These are phyloP conservation scores for Tenthredo scrophulariae DNA, from an alignment of 2,888 invertebrate species.

Conservation along the genomic window DNA sequence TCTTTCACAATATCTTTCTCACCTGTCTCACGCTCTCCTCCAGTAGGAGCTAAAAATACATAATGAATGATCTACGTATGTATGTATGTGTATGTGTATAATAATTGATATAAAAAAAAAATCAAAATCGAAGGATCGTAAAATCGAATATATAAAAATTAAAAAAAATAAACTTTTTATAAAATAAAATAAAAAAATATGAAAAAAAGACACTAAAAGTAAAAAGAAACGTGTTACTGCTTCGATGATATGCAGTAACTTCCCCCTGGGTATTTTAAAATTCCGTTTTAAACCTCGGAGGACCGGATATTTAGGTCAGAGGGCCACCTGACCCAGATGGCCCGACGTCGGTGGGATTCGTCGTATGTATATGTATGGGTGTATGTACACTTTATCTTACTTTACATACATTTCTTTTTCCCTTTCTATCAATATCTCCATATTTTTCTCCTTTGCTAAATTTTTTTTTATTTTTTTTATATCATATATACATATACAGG, in stretches of 20 bases:
- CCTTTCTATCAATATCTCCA: neutral
- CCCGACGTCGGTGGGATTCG: slow-evolving; percentile 69
- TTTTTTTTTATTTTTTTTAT: too few species aligned
- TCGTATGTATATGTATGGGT: slow-evolving; percentile 10
- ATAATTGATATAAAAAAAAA: slow-evolving; percentile 12
- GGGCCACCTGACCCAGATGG: slow-evolving; percentile 73
- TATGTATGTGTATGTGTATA: neutral
- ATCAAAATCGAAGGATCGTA: neutral
- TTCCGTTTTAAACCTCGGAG: slow-evolving; percentile 21
- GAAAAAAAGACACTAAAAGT: too few species aligned
- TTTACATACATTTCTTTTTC: neutral
- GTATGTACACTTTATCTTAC: neutral
- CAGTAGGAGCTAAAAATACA: slow-evolving; percentile 61
- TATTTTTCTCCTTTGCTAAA: too few species aligned
- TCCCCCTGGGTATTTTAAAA: neutral
- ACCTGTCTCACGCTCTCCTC: slow-evolving; percentile 53
- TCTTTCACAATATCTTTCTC: neutral
- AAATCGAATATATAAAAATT: slow-evolving; percentile 23
- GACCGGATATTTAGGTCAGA: slow-evolving; percentile 69
- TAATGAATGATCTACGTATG: neutral
- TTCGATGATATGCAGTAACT: neutral
- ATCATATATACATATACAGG: too few species aligned
- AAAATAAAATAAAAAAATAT: neutral
- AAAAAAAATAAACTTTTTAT: neutral
- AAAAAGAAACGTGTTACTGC: neutral